These are phyloP conservation scores for Adineta ricciae DNA, from an alignment of 2,888 invertebrate genomes.

Conservation along the genomic window DNA sequence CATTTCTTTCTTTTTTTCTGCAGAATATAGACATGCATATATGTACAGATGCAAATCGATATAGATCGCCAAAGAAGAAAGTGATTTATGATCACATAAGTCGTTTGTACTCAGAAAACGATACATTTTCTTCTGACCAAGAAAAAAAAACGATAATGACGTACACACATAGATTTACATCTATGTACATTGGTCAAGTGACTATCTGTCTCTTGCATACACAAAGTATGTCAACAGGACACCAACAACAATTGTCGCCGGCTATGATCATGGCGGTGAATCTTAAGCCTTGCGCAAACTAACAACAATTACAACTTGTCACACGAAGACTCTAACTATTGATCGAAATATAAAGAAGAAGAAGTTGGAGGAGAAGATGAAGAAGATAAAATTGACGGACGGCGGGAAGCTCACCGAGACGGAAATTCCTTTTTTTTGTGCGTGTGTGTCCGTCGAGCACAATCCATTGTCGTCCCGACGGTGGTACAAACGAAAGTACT, in stretches of 20 bases:
- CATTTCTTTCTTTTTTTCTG: neutral
- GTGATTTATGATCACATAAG: slow-evolving; percentile 4
- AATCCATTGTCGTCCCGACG: neutral
- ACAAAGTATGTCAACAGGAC: neutral
- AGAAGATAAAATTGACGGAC: neutral
- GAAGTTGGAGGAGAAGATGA: neutral
- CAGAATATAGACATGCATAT: neutral
- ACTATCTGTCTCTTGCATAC: neutral
- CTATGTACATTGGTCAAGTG: slow-evolving; percentile 7
- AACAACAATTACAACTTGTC: slow-evolving; percentile 12
- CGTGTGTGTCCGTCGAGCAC: neutral
- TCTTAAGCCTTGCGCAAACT: neutral
- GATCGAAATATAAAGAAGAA: neutral
- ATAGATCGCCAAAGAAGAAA: neutral
- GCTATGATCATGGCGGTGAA: slow-evolving; percentile 13
- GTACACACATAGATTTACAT: neutral
- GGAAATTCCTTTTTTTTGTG: slow-evolving; percentile 11
- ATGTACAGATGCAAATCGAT: neutral
- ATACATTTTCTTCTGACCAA: neutral
- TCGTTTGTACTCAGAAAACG: neutral
- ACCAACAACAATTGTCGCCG: slow-evolving; percentile 2
- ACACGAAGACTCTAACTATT: neutral
- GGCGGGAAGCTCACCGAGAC: slow-evolving; percentile 17
- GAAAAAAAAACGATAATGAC: neutral
- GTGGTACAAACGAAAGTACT: slow-evolving; percentile 10